Evolutionary conservation across 2,888 invertebrate species (phyloP), one percentile per base, ranked within the genome.

Genomic region (Blastobasis lacticolella): DNA sequence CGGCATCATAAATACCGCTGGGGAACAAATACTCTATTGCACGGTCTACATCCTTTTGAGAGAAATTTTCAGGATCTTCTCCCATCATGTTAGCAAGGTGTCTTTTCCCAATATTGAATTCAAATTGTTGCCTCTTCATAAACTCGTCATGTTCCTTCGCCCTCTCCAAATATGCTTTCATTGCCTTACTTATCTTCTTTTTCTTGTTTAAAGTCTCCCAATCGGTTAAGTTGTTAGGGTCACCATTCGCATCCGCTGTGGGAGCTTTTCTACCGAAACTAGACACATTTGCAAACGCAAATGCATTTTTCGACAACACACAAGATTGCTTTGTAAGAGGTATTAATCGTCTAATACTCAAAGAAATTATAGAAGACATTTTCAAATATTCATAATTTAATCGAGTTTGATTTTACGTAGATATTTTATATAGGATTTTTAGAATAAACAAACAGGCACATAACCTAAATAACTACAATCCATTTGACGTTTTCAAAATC

Each of bases 31-130:
- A 99, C 58, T 92, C 90, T 63, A 99, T 96, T 4, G 98, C 95
- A 72, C 91, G 91, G 83, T 97, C 92, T 38, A 98, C 90, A 74
- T 97, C 95, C 51, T 92, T 90, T 73, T 98, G 95, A 0, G 94
- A 94, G 73, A 99, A 96, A 0, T 91, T 92, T 67, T 97, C 95
- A 0, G 95, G 93, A 88, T 98, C 94, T 78, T 94, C 93, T 0
- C 98, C 98, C 99, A 99, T 99, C 92, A 99, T 99, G 77, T 98
- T 98, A 0, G 99, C 99, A 57, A 99, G 90, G 88, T 99, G 98
- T 40, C 98, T 90, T 76, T 95, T 96, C 10, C 99, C 99, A 67
- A 97, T 93, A 75, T 95, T 93, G 78, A 92, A 99, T 67, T 97
- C 95, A 8, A 90, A 78, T 49, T 90, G 89, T 78, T 97, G 93